phyloP scores from a whole-genome alignment of 1,140 invertebrate genomes.

The Drosophila pseudoananassae region DNA sequence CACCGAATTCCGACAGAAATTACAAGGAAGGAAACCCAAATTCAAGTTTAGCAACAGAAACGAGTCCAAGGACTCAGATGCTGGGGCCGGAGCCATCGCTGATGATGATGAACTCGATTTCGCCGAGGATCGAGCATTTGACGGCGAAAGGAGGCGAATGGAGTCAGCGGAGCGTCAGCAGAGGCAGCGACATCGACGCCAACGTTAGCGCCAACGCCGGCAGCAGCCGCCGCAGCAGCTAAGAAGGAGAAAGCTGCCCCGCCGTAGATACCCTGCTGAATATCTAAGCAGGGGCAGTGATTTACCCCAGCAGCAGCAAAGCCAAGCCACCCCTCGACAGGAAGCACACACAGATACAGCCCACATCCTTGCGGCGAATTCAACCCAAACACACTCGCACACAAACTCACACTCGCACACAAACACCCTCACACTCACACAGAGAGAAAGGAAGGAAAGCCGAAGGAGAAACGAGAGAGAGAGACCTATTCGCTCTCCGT shows the following conservation, averaged over 20 bases:
- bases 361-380: slow-evolving; percentile 72
- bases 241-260: slow-evolving; percentile 55
- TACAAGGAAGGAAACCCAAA: slow-evolving; percentile 81
- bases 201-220: slow-evolving; percentile 41
- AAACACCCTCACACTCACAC: slow-evolving; percentile 13
- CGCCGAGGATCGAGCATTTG: slow-evolving; percentile 67
- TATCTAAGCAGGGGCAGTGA: slow-evolving; percentile 75
- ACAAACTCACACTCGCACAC: slow-evolving; percentile 22
- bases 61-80: slow-evolving; percentile 27
- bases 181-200: slow-evolving; percentile 28
- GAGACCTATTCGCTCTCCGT: slow-evolving; percentile 52
- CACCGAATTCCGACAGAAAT: slow-evolving; percentile 66
- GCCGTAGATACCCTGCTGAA: slow-evolving; percentile 71
- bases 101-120: slow-evolving; percentile 63
- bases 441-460: slow-evolving; percentile 41
- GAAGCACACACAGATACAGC: slow-evolving; percentile 59
- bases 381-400: slow-evolving; percentile 24
- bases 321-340: slow-evolving; percentile 71
- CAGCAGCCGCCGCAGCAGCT: slow-evolving; percentile 72
- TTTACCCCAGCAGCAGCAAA: slow-evolving; percentile 55
- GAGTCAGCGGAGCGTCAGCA: slow-evolving; percentile 16
- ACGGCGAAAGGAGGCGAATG: slow-evolving; percentile 61
- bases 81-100: slow-evolving; percentile 33
- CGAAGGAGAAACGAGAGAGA: slow-evolving; percentile 30
- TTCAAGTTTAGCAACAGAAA: slow-evolving; percentile 56